These are phyloP conservation scores for Nothobranchius furzeri DNA, from an alignment of 2,113 vertebrate genomes.

Conservation along the genomic window DNA sequence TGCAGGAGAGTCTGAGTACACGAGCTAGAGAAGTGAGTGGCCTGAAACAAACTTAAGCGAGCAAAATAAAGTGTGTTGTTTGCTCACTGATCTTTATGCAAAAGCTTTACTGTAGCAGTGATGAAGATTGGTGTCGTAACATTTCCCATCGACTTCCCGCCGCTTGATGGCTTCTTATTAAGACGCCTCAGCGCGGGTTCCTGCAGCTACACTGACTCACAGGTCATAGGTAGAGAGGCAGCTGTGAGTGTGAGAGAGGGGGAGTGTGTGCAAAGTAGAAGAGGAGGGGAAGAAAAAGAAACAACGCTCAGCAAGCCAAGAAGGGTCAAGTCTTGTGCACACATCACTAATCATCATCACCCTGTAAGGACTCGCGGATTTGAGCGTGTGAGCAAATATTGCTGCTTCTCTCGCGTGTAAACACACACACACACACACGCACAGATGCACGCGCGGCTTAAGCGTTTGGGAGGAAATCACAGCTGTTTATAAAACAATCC, in stretches of 20 bases:
- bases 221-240: conserved; percentile 17
- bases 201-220: conserved; percentile 28
- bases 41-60: neutral
- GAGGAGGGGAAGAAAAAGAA: neutral
- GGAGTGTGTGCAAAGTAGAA: neutral
- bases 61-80: conserved; percentile 33
- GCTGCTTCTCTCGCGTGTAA: neutral
- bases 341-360: conserved; percentile 49
- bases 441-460: neutral
- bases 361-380: conserved; percentile 21
- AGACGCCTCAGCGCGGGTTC: conserved; percentile 19
- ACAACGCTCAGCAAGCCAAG: conserved; percentile 23
- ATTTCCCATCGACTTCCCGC: conserved; percentile 60
- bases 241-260: conserved; percentile 1
- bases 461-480: conserved; percentile 27
- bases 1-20: conserved; percentile 7
- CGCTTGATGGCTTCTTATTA: conserved; percentile 35
- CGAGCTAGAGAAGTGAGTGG: conserved; percentile 33
- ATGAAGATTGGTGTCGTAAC: conserved; percentile 55
- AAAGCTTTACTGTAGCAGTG: conserved; percentile 30
- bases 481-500: conserved; percentile 64
- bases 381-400: neutral
- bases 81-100: conserved; percentile 33
- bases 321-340: conserved; percentile 43
- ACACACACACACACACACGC: neutral